phyloP scores from a whole-genome alignment of 1,140 invertebrate genomes.

The Bombus terrestris region DNA sequence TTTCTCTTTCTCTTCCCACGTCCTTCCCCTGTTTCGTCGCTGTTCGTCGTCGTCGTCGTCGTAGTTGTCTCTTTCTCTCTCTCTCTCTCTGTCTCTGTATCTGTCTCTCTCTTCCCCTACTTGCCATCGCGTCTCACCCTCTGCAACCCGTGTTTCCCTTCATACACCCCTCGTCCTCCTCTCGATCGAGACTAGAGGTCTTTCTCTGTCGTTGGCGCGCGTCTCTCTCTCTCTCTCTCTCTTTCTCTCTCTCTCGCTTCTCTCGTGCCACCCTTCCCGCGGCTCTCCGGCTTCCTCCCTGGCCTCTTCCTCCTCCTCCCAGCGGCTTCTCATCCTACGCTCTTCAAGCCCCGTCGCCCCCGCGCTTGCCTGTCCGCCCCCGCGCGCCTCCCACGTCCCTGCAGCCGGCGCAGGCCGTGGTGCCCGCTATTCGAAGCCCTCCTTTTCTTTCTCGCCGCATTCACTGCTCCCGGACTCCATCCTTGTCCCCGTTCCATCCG shows the following conservation, averaged over 20 bases:
- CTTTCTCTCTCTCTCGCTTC: constrained; percentile 8
- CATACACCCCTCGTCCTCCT: background rate
- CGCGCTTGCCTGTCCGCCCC: background rate
- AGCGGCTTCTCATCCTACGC: constrained; percentile 50
- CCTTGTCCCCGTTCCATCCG: constrained; percentile 56
- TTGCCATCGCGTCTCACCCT: constrained; percentile 19
- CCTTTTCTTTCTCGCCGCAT: constrained; percentile 67
- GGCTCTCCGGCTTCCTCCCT: constrained; percentile 43
- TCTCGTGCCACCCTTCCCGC: constrained; percentile 28
- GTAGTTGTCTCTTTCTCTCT: background rate
- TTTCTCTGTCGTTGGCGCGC: constrained; percentile 32
- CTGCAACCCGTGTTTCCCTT: constrained; percentile 5
- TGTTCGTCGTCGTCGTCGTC: background rate
- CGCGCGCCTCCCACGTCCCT: constrained; percentile 15
- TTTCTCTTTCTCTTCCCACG: constrained; percentile 42
- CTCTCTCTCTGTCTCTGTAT: background rate
- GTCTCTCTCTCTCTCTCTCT: constrained; percentile 25
- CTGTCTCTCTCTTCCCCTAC: background rate
- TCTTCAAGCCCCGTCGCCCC: constrained; percentile 1
- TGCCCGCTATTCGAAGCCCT: constrained; percentile 64
- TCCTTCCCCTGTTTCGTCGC: constrained; percentile 11
- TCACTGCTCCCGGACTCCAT: constrained; percentile 53
- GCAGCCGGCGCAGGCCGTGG: background rate
- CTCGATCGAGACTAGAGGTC: background rate
- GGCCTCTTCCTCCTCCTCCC: constrained; percentile 45